phyloP scores from a whole-genome alignment of 2,888 invertebrate genomes.

The Rhamnusium bicolor region DNA sequence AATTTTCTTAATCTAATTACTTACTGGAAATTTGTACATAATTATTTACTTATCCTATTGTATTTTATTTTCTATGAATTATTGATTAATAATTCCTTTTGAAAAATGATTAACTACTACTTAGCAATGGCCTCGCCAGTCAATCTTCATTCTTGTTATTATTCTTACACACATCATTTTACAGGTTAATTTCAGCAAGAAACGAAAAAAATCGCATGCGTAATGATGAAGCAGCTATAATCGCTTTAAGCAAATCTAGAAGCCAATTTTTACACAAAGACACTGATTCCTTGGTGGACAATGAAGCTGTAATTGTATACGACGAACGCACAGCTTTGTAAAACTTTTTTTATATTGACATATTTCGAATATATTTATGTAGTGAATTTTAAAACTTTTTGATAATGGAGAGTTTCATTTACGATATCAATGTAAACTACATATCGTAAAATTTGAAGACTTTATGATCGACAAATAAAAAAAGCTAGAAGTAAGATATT shows the following conservation, averaged over 20 bases:
- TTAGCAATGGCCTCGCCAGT: too few relatives aligned
- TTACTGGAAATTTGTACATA: too few relatives aligned
- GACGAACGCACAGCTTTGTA: constrained; percentile 86
- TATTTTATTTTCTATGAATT: too few relatives aligned
- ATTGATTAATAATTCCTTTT: too few relatives aligned
- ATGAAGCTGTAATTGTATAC: constrained; percentile 86
- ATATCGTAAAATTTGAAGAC: constrained; percentile 58
- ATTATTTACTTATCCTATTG: too few relatives aligned
- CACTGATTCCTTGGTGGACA: constrained; percentile 79
- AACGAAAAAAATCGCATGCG: constrained; percentile 87
- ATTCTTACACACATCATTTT: too few relatives aligned
- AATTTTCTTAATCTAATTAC: too few relatives aligned
- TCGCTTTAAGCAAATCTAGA: constrained; percentile 84
- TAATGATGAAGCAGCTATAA: constrained; percentile 86
- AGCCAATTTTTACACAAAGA: constrained; percentile 76
- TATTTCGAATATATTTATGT: constrained; percentile 51
- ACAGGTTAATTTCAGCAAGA: constrained; percentile 84
- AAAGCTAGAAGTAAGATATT: constrained; percentile 41
- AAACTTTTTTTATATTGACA: constrained; percentile 49
- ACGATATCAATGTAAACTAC: constrained; percentile 46
- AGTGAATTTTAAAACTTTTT: constrained; percentile 18
- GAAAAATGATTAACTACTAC: too few relatives aligned
- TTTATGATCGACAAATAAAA: constrained; percentile 60
- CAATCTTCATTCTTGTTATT: neutral
- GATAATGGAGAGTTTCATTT: constrained; percentile 24